phyloP scores from a whole-genome alignment of 2,888 invertebrate species.

The Muschampia plurimacula region DNA sequence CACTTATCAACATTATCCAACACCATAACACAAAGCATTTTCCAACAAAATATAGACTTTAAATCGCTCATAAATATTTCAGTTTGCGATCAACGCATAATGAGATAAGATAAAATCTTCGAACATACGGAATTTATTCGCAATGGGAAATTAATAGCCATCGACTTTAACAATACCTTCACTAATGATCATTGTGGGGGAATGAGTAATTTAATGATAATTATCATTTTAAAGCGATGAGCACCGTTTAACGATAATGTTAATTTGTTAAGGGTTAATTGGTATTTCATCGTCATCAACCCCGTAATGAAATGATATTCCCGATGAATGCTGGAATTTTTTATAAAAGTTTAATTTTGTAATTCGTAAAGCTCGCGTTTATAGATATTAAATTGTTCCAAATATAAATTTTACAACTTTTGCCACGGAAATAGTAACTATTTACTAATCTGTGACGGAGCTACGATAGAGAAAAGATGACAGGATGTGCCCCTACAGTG shows the following conservation, averaged over 20 bases:
- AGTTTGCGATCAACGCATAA: slow-evolving; percentile 36
- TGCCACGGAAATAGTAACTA: too few relatives aligned
- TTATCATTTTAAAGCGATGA: slow-evolving; percentile 32
- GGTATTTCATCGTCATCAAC: slow-evolving; percentile 20
- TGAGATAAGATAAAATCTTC: slow-evolving; percentile 40
- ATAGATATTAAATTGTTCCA: neutral
- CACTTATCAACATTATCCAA: neutral
- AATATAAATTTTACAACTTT: neutral
- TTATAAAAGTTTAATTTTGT: neutral
- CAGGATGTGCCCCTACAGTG: too few relatives aligned
- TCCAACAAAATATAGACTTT: slow-evolving; percentile 28
- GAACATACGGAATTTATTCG: slow-evolving; percentile 38
- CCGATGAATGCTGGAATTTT: neutral
- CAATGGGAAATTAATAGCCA: slow-evolving; percentile 39
- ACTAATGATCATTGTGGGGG: slow-evolving; percentile 38
- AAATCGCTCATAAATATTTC: slow-evolving; percentile 38
- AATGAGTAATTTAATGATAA: slow-evolving; percentile 39
- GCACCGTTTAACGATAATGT: slow-evolving; percentile 34
- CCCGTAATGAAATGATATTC: neutral
- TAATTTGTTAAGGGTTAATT: slow-evolving; percentile 32
- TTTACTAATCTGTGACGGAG: too few relatives aligned
- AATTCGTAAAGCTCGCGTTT: too few relatives aligned
- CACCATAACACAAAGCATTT: slow-evolving; percentile 21
- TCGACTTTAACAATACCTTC: slow-evolving; percentile 43
- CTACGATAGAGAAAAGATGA: too few relatives aligned